These are phyloP conservation scores for Thymelicus sylvestris DNA, from an alignment of 2,888 invertebrate genomes.

Conservation along the genomic window DNA sequence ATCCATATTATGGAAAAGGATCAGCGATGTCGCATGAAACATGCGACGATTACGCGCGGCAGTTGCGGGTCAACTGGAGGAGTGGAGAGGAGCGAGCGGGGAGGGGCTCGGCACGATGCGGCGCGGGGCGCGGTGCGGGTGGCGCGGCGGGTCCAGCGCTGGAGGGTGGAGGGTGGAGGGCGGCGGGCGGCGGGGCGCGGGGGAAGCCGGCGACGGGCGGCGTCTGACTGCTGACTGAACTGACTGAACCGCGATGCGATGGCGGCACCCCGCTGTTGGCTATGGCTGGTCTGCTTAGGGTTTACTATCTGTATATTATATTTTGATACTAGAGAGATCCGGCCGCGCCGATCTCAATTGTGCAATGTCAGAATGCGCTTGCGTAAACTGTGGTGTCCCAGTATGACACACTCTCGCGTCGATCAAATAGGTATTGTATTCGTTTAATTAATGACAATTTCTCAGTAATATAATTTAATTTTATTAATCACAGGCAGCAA, in stretches of 20 bases:
- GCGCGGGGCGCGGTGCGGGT: too few species aligned
- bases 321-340: constrained; percentile 3
- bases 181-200: constrained; percentile 42
- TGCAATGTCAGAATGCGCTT: constrained; percentile 76
- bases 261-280: too few species aligned
- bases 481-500: too few species aligned
- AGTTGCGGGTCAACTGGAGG: constrained; percentile 79
- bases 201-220: constrained; percentile 54
- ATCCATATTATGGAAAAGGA: constrained; percentile 79
- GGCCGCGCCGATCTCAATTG: constrained; percentile 58
- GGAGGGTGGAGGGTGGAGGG: too few species aligned
- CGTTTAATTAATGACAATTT: too few species aligned
- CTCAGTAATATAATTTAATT: too few species aligned
- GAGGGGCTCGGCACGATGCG: constrained; percentile 46
- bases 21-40: constrained; percentile 74
- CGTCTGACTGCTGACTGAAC: constrained; percentile 62
- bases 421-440: too few species aligned
- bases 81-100: constrained; percentile 51
- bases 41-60: constrained; percentile 81
- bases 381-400: constrained; percentile 57
- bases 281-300: too few species aligned
- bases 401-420: too few species aligned
- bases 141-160: too few species aligned
- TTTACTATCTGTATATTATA: too few species aligned
- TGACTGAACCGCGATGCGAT: too few species aligned